Evolutionary conservation across 2,797 vertebrate species (phyloP).

Genomic region (Eulemur mongoz): DNA sequence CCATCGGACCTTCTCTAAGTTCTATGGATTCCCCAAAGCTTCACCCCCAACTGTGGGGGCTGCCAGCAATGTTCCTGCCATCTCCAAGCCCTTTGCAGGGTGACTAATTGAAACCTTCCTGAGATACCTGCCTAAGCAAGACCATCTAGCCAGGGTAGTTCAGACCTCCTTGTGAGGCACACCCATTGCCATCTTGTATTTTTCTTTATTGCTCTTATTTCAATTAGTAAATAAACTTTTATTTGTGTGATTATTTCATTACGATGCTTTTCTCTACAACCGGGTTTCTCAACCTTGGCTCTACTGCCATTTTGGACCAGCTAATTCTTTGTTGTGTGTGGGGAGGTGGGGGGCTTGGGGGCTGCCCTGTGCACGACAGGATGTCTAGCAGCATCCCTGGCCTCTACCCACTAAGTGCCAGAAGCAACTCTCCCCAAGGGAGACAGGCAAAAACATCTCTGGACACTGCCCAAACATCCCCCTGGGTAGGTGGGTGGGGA

Average conservation of each 20-base stretch:
- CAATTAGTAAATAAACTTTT: neutral
- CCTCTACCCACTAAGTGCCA: neutral
- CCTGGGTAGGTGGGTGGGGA: too few species aligned
- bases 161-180: neutral
- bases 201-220: neutral
- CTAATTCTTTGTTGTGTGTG: neutral
- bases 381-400: neutral
- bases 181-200: neutral
- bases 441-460: neutral
- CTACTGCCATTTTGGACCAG: neutral
- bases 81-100: too few species aligned
- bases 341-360: accelerated
- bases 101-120: neutral
- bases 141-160: neutral
- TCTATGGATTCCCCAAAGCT: neutral
- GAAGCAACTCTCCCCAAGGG: neutral
- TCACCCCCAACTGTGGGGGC: neutral
- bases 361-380: neutral
- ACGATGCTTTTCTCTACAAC: neutral
- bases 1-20: neutral
- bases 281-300: neutral
- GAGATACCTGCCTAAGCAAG: neutral
- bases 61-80: neutral
- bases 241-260: neutral
- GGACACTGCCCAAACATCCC: neutral